Percentiles rank a stretch among this genome's conserved stretches.
These are phyloP conservation scores for Hippocampus guttulatus DNA, from an alignment of 2,113 vertebrate species.

Conservation along the genomic window DNA sequence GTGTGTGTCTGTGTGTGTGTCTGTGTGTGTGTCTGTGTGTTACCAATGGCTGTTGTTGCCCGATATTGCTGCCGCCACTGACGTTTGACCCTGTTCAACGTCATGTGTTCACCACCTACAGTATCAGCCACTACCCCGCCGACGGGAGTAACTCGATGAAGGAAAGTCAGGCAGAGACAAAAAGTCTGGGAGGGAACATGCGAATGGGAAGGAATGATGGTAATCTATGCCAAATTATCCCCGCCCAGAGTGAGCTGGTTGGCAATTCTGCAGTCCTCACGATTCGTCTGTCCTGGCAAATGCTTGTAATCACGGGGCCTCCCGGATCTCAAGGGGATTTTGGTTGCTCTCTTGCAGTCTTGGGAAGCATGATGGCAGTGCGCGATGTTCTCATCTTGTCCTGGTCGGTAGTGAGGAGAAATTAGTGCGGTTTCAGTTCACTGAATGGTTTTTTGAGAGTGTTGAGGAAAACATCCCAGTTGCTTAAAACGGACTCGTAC, in stretches of 20 bases:
- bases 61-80: slow-evolving; percentile 4
- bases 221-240: slow-evolving; percentile 35
- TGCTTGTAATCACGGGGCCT: slow-evolving; percentile 35
- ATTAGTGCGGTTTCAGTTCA: not conserved
- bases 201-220: slow-evolving; percentile 24
- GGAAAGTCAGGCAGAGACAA: slow-evolving; percentile 3
- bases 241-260: slow-evolving; percentile 34
- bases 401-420: not conserved
- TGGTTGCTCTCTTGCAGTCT: slow-evolving; percentile 18
- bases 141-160: not conserved
- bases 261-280: slow-evolving; percentile 19
- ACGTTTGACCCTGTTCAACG: slow-evolving; percentile 23
- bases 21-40: not conserved
- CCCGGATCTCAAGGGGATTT: slow-evolving; percentile 8
- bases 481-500: no score
- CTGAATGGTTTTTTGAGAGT: no score
- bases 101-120: slow-evolving; percentile 2
- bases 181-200: slow-evolving; percentile 30
- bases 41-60: slow-evolving; percentile 21
- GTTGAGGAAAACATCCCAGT: not conserved
- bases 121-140: not conserved
- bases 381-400: slow-evolving; percentile 7
- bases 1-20: no score
- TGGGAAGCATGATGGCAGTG: slow-evolving; percentile 24
- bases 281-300: slow-evolving; percentile 5